These are phyloP conservation scores for Bursaphelenchus okinawaensis DNA, from an alignment of 2,888 invertebrate species.

Conservation along the genomic window DNA sequence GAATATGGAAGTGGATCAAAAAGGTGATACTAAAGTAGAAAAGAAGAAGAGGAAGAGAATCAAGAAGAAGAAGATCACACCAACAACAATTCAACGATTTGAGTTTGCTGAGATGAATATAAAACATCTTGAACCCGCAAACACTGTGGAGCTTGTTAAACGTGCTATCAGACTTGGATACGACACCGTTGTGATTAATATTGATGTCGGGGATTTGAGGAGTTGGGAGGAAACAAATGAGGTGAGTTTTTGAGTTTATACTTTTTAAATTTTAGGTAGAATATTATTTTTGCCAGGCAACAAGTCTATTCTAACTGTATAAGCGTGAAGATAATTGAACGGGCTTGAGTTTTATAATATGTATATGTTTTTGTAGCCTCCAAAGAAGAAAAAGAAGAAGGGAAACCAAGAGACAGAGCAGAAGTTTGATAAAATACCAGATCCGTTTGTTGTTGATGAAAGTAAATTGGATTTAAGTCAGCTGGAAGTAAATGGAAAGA, in stretches of 20 bases:
- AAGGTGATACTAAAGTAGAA: not conserved
- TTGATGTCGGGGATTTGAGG: constrained; percentile 48
- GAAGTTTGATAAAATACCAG: constrained; percentile 36
- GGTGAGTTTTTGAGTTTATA: constrained; percentile 6
- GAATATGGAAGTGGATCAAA: not conserved
- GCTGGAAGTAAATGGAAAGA: constrained; percentile 39
- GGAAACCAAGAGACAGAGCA: not conserved
- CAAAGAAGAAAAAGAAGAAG: constrained; percentile 51
- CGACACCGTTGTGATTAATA: constrained; percentile 53
- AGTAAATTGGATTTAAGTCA: constrained; percentile 35
- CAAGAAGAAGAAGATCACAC: not conserved
- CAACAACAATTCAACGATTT: constrained; percentile 13
- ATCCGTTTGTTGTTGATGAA: constrained; percentile 51
- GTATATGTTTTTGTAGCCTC: constrained; percentile 17
- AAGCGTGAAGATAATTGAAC: constrained; percentile 20
- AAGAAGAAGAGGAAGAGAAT: not conserved
- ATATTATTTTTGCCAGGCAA: no score
- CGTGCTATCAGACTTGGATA: constrained; percentile 54
- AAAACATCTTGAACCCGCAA: constrained; percentile 35
- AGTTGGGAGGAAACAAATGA: not conserved
- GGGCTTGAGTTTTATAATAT: no score
- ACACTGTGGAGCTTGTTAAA: constrained; percentile 39
- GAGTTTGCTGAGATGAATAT: constrained; percentile 52
- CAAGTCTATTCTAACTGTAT: not conserved
- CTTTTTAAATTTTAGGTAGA: not conserved